A percentile compares a stretch with the other conserved stretches of the same genome.
phyloP scores from a whole-genome alignment of 2,888 invertebrate species.

The Tigriopus californicus region DNA sequence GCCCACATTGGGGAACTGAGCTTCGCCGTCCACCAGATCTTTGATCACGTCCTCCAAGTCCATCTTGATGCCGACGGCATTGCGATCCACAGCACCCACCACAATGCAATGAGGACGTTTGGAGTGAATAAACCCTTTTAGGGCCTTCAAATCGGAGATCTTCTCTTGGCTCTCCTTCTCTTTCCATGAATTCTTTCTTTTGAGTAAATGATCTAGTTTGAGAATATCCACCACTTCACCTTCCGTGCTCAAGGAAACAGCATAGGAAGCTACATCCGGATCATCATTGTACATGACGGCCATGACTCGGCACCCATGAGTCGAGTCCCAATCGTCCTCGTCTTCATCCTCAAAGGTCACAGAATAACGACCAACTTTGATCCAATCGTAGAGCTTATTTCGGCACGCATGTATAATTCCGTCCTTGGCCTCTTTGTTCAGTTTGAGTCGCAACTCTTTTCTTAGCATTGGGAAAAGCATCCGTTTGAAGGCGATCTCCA shows the following conservation, averaged over 20 bases:
- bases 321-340: slow-evolving; percentile 75
- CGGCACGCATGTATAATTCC: slow-evolving; percentile 58
- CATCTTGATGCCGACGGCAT: slow-evolving; percentile 57
- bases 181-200: slow-evolving; percentile 45
- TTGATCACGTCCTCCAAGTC: slow-evolving; percentile 54
- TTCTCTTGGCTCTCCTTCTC: slow-evolving; percentile 45
- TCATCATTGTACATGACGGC: slow-evolving; percentile 65
- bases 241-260: slow-evolving; percentile 64
- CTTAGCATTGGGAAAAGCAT: slow-evolving; percentile 75
- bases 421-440: slow-evolving; percentile 71
- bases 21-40: slow-evolving; percentile 54
- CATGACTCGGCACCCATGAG: slow-evolving; percentile 63
- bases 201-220: slow-evolving; percentile 64
- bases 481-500: slow-evolving; percentile 65
- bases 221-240: slow-evolving; percentile 83
- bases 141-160: slow-evolving; percentile 43
- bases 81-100: slow-evolving; percentile 74
- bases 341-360: slow-evolving; percentile 47
- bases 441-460: slow-evolving; percentile 57
- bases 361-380: slow-evolving; percentile 68
- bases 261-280: slow-evolving; percentile 63
- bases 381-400: slow-evolving; percentile 69
- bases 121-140: slow-evolving; percentile 60
- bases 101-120: slow-evolving; percentile 88
- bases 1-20: slow-evolving; percentile 59